These are phyloP conservation scores for Aratinga solstitialis DNA, from an alignment of 2,797 vertebrate species.

Conservation along the genomic window DNA sequence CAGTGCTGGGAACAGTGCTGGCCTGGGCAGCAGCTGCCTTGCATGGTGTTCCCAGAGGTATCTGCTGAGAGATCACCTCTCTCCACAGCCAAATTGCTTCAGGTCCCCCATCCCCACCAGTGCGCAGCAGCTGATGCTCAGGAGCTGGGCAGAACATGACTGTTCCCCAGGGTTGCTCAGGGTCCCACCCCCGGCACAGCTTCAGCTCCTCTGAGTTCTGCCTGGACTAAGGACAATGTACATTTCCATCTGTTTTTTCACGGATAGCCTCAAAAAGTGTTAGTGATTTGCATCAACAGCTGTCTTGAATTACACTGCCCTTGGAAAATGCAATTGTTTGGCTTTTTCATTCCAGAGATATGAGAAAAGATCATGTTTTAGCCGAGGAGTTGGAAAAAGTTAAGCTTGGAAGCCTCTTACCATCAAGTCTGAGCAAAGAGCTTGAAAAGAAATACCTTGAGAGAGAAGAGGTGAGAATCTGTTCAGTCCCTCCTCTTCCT, in stretches of 20 bases:
- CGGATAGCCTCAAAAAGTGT: not conserved
- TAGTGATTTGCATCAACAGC: slow-evolving; percentile 4
- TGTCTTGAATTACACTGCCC: slow-evolving; percentile 19
- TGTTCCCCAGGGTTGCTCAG: not conserved
- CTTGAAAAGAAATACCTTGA: slow-evolving; percentile 82
- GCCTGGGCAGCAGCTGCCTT: not conserved
- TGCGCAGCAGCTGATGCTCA: not conserved
- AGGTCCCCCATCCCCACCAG: not conserved
- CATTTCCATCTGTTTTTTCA: slow-evolving; percentile 38
- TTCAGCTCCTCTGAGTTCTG: not conserved
- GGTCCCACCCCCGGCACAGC: not conserved
- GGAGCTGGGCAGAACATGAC: not conserved
- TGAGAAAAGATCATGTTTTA: slow-evolving; percentile 81
- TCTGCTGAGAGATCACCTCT: not conserved
- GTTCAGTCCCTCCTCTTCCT: not conserved
- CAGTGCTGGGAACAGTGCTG: accelerated
- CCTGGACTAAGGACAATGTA: not conserved
- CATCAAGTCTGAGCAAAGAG: slow-evolving; percentile 61
- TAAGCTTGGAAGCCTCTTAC: slow-evolving; percentile 82
- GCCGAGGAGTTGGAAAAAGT: slow-evolving; percentile 71
- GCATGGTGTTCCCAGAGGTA: not conserved
- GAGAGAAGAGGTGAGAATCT: slow-evolving; percentile 78
- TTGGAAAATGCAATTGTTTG: slow-evolving; percentile 13
- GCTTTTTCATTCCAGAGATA: slow-evolving; percentile 75
- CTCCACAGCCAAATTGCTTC: not conserved